These are phyloP conservation scores for Hemichromis elongatus DNA, from an alignment of 2,113 vertebrate species.

Conservation along the genomic window DNA sequence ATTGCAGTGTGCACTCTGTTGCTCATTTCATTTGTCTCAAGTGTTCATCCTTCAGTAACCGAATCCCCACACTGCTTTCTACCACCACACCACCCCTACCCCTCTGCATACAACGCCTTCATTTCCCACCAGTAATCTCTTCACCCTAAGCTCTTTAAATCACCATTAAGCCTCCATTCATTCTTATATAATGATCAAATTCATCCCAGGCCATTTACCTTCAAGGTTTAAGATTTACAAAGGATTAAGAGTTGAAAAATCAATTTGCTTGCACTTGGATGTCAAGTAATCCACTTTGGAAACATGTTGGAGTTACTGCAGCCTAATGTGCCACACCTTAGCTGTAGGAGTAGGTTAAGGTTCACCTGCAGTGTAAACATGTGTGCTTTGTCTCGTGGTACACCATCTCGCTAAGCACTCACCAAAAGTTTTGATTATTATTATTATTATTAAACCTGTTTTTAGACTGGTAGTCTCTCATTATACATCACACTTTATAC, in stretches of 20 bases:
- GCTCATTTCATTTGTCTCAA: conserved; percentile 40
- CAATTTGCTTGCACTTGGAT: conserved; percentile 61
- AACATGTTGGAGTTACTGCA: conserved; percentile 7
- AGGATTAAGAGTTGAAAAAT: conserved; percentile 66
- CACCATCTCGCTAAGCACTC: neutral
- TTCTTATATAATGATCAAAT: conserved; percentile 60
- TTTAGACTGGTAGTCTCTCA: neutral
- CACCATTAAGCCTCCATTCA: conserved; percentile 55
- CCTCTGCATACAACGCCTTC: conserved; percentile 17
- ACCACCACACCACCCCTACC: neutral
- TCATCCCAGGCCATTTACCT: conserved; percentile 58
- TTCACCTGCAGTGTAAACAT: neutral
- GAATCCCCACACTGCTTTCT: neutral
- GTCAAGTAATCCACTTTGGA: conserved; percentile 53
- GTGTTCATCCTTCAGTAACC: conserved; percentile 33
- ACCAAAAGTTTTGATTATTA: neutral
- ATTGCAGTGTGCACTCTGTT: conserved; percentile 11
- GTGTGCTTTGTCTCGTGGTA: neutral
- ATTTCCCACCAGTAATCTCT: conserved; percentile 50
- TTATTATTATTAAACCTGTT: neutral
- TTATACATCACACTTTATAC: neutral
- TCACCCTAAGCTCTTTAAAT: conserved; percentile 49
- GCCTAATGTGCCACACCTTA: neutral
- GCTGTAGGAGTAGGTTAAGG: neutral
- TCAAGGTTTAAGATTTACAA: conserved; percentile 59